Evolutionary conservation across 2,797 vertebrate genomes (phyloP).

Genomic region (Sitta carolinensis): DNA sequence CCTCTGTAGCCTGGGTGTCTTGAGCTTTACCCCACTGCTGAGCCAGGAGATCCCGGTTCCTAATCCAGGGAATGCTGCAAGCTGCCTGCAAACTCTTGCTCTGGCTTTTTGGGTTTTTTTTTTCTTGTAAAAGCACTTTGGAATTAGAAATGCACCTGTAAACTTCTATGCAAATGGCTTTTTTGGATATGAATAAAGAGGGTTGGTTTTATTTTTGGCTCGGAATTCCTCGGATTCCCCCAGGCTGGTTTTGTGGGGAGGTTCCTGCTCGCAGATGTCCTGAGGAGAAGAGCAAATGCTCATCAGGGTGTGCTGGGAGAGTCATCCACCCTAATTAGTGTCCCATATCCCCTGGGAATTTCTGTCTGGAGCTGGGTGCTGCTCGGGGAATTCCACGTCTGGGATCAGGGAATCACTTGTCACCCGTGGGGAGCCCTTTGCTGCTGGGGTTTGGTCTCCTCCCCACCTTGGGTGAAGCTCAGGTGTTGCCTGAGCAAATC

Average conservation of each 20-base stretch:
- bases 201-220: background rate
- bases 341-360: background rate
- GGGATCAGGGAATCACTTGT: background rate
- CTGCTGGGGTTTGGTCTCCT: background rate
- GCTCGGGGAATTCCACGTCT: background rate
- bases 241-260: background rate
- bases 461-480: accelerated
- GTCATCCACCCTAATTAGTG: background rate
- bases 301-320: background rate
- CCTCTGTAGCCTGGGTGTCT: background rate
- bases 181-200: conserved; percentile 32
- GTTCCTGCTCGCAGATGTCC: no score
- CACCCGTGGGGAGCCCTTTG: accelerated
- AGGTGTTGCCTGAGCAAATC: background rate
- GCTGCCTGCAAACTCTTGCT: conserved; percentile 3
- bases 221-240: background rate
- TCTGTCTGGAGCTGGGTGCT: background rate
- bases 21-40: background rate
- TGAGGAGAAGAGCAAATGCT: background rate
- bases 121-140: conserved; percentile 24
- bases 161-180: background rate
- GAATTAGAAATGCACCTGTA: background rate
- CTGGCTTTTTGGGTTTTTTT: background rate
- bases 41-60: background rate
- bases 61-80: background rate